A percentile compares a stretch with the other conserved stretches of the same genome.
Evolutionary conservation across 2,888 invertebrate genomes (phyloP).

Genomic region (Sesamia inferens): DNA sequence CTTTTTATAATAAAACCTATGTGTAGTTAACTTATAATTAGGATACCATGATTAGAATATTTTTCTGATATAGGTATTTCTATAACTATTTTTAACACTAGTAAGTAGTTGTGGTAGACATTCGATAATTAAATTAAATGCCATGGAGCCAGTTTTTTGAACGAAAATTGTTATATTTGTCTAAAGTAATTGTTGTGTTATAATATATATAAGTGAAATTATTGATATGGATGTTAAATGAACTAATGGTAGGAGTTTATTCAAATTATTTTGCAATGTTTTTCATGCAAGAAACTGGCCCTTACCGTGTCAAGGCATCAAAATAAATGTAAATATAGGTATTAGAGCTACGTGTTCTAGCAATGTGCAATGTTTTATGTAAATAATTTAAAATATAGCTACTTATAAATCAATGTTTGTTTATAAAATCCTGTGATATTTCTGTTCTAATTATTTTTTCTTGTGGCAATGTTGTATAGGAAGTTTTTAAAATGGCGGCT

Average conservation of each 20-base stretch:
- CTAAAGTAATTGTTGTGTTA: not conserved
- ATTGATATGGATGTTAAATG: too few species aligned
- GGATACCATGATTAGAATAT: not conserved
- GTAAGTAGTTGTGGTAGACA: not conserved
- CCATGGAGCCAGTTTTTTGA: not conserved
- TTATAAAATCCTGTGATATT: slow-evolving; percentile 56
- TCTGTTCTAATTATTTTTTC: slow-evolving; percentile 35
- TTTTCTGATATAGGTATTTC: not conserved
- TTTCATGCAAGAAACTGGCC: not conserved
- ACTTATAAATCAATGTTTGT: slow-evolving; percentile 25
- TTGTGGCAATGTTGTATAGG: slow-evolving; percentile 34
- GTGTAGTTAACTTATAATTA: not conserved
- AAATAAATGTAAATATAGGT: slow-evolving; percentile 27
- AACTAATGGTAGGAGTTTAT: not conserved
- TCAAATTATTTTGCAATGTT: not conserved
- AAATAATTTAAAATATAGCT: slow-evolving; percentile 38
- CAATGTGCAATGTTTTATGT: slow-evolving; percentile 49
- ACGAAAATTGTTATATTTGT: not conserved
- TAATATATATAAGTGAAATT: too few species aligned
- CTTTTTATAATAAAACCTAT: slow-evolving; percentile 16
- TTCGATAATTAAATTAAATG: not conserved
- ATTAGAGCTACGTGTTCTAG: slow-evolving; percentile 54
- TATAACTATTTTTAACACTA: not conserved
- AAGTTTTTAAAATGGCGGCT: not conserved
- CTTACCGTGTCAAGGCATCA: not conserved